Base-by-base conservation (phyloP, 64 coral and sea anemone genomes). In the Montipora capricornis region DNA sequence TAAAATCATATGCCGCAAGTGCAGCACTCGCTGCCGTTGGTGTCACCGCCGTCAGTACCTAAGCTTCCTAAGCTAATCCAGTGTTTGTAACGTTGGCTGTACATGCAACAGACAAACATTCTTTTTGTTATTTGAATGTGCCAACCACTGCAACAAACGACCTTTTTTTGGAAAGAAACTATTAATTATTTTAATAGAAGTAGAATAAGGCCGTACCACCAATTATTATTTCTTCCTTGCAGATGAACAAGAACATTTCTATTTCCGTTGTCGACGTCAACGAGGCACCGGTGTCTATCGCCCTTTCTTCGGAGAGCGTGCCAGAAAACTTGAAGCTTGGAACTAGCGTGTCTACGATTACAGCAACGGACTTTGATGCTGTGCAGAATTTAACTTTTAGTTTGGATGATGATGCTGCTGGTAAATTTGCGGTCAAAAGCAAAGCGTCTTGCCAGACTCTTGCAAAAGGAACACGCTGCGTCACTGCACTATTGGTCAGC, bases 261-360 rank as follows among this genome's bases (percentile, higher is more conserved):
- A 96, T 96, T 76, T 81, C 84, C 49, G 95, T 96, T 16, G 19
- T 96, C n/a, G 77, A 96, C 61, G 95, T 90, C 20, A 93, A 96
- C 75, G 95, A 96, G 81, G 62, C 91, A 20, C 95, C 95, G 17
- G 87, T 96, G 14, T 90, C 80, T n/a, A 96, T 96, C 55, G 68
- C 60, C 19, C 49, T 96, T 7, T 75, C 59, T 71, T 22, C 73
- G 83, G 79, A 77, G 20, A 82, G 55, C 74, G 81, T 96, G 57
- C 74, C 80, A 16, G 95, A 96, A 49, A 96, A 93, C 51, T 68
- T 79, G 20, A 80, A 44, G 47, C 8, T 24, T 49, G 75, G 74
- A 61, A 87, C 80, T 16, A 11, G 16, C 22, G 95, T 93, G 62
- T 91, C 91, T 11, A 81, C 7, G 29, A 49, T 96, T 10, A 73